These are phyloP conservation scores for Montifringilla adamsi DNA, from an alignment of 2,113 vertebrate species.

Conservation along the genomic window DNA sequence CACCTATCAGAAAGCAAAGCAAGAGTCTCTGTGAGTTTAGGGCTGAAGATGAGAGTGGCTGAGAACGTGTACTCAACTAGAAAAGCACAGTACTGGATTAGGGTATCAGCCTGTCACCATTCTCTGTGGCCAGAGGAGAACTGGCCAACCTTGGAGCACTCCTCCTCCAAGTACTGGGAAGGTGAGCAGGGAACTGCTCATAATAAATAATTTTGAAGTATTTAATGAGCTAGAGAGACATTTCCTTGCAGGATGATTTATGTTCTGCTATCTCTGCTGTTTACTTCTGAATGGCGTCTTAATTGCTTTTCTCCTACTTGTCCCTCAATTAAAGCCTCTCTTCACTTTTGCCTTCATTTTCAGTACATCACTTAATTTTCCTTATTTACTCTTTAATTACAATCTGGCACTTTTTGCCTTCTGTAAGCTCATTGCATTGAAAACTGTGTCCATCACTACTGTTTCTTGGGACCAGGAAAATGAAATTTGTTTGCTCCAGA, in stretches of 20 bases:
- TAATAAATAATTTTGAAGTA: background rate
- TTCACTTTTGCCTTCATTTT: slow-evolving; percentile 12
- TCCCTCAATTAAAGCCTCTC: slow-evolving; percentile 9
- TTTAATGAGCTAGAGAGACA: background rate
- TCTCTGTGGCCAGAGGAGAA: background rate
- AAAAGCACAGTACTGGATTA: background rate
- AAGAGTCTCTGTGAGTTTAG: background rate
- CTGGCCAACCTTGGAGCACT: background rate
- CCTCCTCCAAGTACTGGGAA: background rate
- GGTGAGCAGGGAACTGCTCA: background rate
- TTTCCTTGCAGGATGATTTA: slow-evolving; percentile 9
- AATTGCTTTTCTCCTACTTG: slow-evolving; percentile 30
- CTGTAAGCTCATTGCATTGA: background rate
- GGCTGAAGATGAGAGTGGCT: background rate
- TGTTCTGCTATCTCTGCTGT: background rate
- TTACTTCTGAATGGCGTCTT: slow-evolving; percentile 31
- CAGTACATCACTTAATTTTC: slow-evolving; percentile 32
- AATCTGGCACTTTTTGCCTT: background rate
- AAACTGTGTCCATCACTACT: background rate
- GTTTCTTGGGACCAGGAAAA: background rate
- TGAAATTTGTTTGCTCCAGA: background rate
- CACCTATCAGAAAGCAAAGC: background rate
- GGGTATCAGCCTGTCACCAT: background rate
- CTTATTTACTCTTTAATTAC: slow-evolving; percentile 26
- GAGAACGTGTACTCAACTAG: background rate